These are phyloP conservation scores for Xenentodon cancila DNA, from an alignment of 2,797 vertebrate species.

Conservation along the genomic window DNA sequence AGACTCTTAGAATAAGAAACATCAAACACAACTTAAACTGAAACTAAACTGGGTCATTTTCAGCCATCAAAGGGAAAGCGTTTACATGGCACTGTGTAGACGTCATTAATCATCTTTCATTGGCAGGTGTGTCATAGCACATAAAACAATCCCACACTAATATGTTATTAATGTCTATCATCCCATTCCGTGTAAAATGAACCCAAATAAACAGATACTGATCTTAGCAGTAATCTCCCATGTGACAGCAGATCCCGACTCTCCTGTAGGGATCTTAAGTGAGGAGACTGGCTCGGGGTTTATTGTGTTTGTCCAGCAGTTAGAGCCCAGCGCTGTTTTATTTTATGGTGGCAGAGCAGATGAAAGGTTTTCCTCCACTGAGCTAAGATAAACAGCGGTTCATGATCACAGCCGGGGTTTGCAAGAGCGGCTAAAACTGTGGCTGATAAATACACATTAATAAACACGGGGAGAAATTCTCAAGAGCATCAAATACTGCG, in stretches of 20 bases:
- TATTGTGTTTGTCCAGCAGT: conserved; percentile 74
- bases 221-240: conserved; percentile 51
- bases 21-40: neutral
- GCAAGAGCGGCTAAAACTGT: conserved; percentile 33
- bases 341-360: conserved; percentile 65
- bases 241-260: conserved; percentile 34
- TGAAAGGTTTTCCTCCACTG: conserved; percentile 76
- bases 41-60: conserved; percentile 11
- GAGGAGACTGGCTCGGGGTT: conserved; percentile 51
- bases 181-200: conserved; percentile 46
- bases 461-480: conserved; percentile 52
- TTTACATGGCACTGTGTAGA: neutral
- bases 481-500: conserved; percentile 14
- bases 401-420: conserved; percentile 42
- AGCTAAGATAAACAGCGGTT: conserved; percentile 70
- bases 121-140: conserved; percentile 60
- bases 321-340: conserved; percentile 63
- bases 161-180: conserved; percentile 31
- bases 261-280: conserved; percentile 42
- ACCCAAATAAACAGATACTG: conserved; percentile 63
- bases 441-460: conserved; percentile 61
- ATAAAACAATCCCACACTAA: conserved; percentile 52
- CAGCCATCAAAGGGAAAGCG: conserved; percentile 1
- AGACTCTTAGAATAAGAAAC: neutral
- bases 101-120: conserved; percentile 54